A percentile compares a stretch with the other conserved stretches of the same genome.
Evolutionary conservation across 64 coral and sea anemone genomes (phyloP).

Genomic region (Pachyseris speciosa): DNA sequence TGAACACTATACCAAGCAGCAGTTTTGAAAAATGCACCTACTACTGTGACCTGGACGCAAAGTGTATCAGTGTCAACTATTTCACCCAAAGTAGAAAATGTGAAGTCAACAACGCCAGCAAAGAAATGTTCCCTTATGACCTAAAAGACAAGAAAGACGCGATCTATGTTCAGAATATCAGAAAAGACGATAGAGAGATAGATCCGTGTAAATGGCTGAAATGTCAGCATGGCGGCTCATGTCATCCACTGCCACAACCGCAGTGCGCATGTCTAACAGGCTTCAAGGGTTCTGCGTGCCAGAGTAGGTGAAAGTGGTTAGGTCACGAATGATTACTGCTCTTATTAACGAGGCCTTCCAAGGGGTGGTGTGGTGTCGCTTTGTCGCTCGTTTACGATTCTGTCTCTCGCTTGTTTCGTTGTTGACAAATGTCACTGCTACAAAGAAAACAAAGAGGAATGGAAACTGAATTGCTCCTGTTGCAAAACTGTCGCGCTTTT

Average conservation of each 20-base stretch:
- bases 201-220: conserved; percentile 4
- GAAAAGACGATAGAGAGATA: background rate
- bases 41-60: conserved; percentile 31
- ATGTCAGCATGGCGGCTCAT: conserved; percentile 1
- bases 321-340: no score
- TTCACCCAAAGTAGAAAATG: background rate
- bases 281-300: background rate
- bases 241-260: background rate
- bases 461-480: no score
- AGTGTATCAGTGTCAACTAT: conserved; percentile 73
- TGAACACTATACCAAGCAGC: background rate
- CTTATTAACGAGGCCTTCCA: no score
- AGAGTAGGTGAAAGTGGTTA: conserved; percentile 20
- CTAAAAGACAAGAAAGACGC: background rate
- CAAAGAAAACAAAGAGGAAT: no score
- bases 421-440: no score
- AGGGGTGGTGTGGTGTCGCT: no score
- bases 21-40: conserved; percentile 57
- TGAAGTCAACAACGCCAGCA: conserved; percentile 74
- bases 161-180: conserved; percentile 9
- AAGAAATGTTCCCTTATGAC: conserved; percentile 39
- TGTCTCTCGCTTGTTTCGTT: no score
- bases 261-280: background rate
- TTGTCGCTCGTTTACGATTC: no score
- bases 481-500: no score